Evolutionary conservation across 2,888 invertebrate genomes (phyloP).

Genomic region (Eulithis testata): DNA sequence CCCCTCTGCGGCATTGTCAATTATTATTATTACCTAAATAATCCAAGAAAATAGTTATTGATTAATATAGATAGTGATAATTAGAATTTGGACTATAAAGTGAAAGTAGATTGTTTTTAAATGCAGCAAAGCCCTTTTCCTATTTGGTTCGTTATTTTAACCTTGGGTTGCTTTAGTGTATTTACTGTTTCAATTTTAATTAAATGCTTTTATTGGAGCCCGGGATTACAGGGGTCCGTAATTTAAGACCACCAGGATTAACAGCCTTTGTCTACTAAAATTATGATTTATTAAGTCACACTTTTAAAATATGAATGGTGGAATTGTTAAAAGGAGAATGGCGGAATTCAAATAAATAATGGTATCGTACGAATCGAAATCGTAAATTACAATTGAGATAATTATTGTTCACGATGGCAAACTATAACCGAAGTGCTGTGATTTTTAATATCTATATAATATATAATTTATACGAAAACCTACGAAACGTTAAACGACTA

Average conservation of each 20-base stretch:
- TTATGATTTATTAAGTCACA: conserved; percentile 73
- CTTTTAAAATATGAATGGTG: conserved; percentile 34
- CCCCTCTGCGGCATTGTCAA: too few species aligned
- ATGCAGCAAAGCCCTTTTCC: conserved; percentile 44
- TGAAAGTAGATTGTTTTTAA: conserved; percentile 45
- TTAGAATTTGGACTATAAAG: too few species aligned
- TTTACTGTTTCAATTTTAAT: conserved; percentile 69
- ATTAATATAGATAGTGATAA: too few species aligned
- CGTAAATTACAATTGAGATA: background rate
- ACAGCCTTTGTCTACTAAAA: conserved; percentile 72
- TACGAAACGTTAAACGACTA: background rate
- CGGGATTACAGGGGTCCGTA: conserved; percentile 70
- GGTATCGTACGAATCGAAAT: background rate
- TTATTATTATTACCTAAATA: too few species aligned
- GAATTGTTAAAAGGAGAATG: conserved; percentile 1
- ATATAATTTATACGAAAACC: background rate
- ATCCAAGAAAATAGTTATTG: too few species aligned
- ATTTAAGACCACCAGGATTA: conserved; percentile 74
- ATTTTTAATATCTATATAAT: background rate
- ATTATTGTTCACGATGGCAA: background rate
- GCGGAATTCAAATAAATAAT: too few species aligned
- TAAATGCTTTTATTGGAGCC: conserved; percentile 72
- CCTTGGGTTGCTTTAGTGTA: conserved; percentile 49
- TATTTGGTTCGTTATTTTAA: conserved; percentile 35
- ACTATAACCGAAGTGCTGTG: too few species aligned